phyloP scores from a whole-genome alignment of 2,888 invertebrate genomes.

The Dynastes hyllus region DNA sequence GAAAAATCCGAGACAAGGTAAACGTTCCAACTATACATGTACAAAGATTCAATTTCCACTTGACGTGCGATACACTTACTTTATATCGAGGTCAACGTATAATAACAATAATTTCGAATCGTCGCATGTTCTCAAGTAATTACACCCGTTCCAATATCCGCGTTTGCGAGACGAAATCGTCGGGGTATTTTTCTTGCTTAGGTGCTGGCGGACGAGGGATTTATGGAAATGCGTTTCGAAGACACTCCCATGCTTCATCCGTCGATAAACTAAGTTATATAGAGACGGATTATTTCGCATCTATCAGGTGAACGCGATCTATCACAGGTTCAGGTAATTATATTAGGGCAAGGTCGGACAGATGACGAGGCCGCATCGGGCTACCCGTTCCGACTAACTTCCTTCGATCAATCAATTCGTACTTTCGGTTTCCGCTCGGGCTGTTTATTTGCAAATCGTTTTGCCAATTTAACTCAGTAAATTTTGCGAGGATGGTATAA shows the following conservation, averaged over 20 bases:
- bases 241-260: slow-evolving; percentile 21
- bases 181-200: slow-evolving; percentile 26
- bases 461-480: too few relatives aligned
- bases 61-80: not conserved
- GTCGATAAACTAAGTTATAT: slow-evolving; percentile 32
- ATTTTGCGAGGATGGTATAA: not conserved
- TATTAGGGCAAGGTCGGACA: slow-evolving; percentile 45
- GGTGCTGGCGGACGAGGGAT: slow-evolving; percentile 10
- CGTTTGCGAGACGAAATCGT: slow-evolving; percentile 20
- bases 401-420: slow-evolving; percentile 46
- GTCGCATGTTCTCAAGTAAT: slow-evolving; percentile 32
- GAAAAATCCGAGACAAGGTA: not conserved
- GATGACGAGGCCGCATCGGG: slow-evolving; percentile 18
- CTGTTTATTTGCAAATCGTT: too few relatives aligned
- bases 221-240: slow-evolving; percentile 24
- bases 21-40: not conserved
- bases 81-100: slow-evolving; percentile 24
- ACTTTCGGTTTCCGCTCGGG: slow-evolving; percentile 6
- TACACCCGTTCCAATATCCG: slow-evolving; percentile 24
- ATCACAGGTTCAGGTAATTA: slow-evolving; percentile 46
- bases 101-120: slow-evolving; percentile 30
- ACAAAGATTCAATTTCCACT: slow-evolving; percentile 19
- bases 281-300: slow-evolving; percentile 47
- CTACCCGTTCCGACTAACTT: slow-evolving; percentile 23
- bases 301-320: slow-evolving; percentile 46